Evolutionary conservation across 1,140 invertebrate genomes (phyloP), one percentile per base, ranked within the genome.

Genomic region (Stenopsyche tienmushanensis): DNA sequence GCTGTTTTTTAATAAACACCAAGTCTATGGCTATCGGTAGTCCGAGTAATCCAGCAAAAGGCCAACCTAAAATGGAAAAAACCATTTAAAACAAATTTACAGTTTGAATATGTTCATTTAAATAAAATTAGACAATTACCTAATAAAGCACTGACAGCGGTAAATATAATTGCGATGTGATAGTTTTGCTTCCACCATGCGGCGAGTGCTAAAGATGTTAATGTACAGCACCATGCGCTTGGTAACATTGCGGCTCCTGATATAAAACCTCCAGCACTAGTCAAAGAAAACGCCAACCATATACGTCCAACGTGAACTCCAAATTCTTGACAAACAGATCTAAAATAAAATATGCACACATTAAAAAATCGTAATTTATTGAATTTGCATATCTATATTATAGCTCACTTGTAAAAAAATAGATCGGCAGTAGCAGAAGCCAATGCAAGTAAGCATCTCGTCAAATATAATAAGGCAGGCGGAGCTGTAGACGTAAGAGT

Each of bases 231-330:
- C 83, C 98, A 99, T 3, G 90, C 89, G 1, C 94, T 97, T 0
- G 97, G 97, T 29, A 99, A 81, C 79, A 94, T 93, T 0, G 97
- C 94, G 8, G 93, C 86, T 65, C 88, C 88, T 0, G 92, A 88
- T 15, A 93, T 90, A 78, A 95, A 99, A 88, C 96, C 92, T 39
- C 96, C 97, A 10, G 94, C 87, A 67, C 91, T 90, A 64, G 96
- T 89, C 13, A 97, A 76, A 21, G 91, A 84, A 71, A 98, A 90
- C 18, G 87, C 85, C 23, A 98, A 80, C 75, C 89, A 91, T 13
- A 97, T 77, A 13, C 94, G 84, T 10, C 89, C 95, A 66, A 96
- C 86, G 69, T 94, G 90, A 49, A 91, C 86, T 7, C 96, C 96
- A 83, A 97, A 95, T 77, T 93, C 89, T 71, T 88, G 85, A 74